Percentiles rank a stretch among this genome's conserved stretches.
These are phyloP conservation scores for Pocillopora grandis DNA, from an alignment of 92 coral and sea anemone genomes.

Conservation along the genomic window DNA sequence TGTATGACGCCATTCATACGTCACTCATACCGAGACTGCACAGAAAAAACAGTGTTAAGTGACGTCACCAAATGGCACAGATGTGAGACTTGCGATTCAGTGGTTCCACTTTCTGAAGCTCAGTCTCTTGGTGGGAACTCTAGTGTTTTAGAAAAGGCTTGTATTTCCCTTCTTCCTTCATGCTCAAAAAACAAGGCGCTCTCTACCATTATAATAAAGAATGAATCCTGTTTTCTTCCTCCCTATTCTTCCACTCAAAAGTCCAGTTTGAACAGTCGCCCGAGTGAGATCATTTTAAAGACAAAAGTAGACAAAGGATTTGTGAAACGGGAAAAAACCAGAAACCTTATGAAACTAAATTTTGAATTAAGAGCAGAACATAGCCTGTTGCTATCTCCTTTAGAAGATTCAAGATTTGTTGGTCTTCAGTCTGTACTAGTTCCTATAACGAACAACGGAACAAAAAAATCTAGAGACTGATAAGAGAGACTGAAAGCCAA, in stretches of 20 bases:
- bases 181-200: neutral
- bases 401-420: slow-evolving; percentile 19
- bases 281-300: neutral
- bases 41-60: neutral
- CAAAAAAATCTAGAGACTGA: neutral
- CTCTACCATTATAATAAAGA: neutral
- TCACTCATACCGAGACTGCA: neutral
- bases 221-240: neutral
- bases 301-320: neutral
- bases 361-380: neutral
- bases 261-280: neutral
- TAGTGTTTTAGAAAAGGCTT: neutral
- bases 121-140: neutral
- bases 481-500: neutral
- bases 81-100: neutral
- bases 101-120: neutral
- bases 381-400: neutral
- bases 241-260: neutral
- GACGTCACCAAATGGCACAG: neutral
- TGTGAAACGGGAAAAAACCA: slow-evolving; percentile 8
- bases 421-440: slow-evolving; percentile 19
- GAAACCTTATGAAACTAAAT: neutral
- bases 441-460: neutral
- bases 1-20: slow-evolving; percentile 20
- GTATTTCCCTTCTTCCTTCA: neutral